phyloP scores from a whole-genome alignment of 2,113 vertebrate genomes.

The Typhlomys cinereus region DNA sequence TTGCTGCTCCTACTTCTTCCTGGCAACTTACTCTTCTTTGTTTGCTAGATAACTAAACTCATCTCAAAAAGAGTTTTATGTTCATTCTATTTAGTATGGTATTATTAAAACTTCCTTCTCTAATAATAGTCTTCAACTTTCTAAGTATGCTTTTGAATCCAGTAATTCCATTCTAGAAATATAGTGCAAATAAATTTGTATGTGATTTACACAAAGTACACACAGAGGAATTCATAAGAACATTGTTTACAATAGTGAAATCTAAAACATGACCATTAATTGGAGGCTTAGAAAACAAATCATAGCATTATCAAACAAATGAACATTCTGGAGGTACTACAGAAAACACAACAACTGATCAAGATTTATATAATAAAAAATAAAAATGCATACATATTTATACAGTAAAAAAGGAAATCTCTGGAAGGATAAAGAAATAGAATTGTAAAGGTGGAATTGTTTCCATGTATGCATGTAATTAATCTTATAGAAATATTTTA shows the following conservation, averaged over 20 bases:
- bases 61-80: not conserved
- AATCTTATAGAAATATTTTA: not conserved
- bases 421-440: slow-evolving; percentile 6
- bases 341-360: not conserved
- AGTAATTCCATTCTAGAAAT: slow-evolving; percentile 35
- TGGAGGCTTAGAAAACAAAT: slow-evolving; percentile 21
- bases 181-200: not conserved
- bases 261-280: not conserved
- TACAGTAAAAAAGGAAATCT: not conserved
- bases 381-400: not conserved
- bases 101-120: not conserved
- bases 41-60: not conserved
- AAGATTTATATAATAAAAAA: not conserved
- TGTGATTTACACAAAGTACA: not conserved
- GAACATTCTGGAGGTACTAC: not conserved
- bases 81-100: not conserved
- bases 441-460: not conserved
- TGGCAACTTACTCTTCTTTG: not conserved
- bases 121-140: not conserved
- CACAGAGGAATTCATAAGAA: not conserved
- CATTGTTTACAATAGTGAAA: slow-evolving; percentile 28
- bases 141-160: not conserved
- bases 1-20: not conserved
- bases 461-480: not conserved
- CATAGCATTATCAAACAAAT: not conserved